These are phyloP conservation scores for Miltochrista miniata DNA, from an alignment of 2,888 invertebrate species.

Conservation along the genomic window DNA sequence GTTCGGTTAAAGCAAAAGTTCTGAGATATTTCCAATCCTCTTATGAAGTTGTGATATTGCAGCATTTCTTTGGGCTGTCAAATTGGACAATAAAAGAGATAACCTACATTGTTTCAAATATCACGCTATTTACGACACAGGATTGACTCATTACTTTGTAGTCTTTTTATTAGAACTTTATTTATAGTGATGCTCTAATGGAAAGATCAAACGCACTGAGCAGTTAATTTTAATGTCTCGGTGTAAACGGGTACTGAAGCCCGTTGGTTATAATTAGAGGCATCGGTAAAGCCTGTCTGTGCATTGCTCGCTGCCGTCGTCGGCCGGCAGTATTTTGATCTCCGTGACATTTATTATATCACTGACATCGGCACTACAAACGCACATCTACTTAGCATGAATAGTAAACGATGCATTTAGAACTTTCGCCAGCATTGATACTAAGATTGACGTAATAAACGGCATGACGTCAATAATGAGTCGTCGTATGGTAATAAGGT, in stretches of 20 bases:
- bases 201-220: constrained; percentile 80
- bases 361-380: constrained; percentile 46
- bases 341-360: constrained; percentile 74
- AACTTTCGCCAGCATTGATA: constrained; percentile 34
- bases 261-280: constrained; percentile 80
- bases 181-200: constrained; percentile 78
- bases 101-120: constrained; percentile 55
- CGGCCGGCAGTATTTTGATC: constrained; percentile 67
- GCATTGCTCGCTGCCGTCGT: constrained; percentile 43
- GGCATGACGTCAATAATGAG: constrained; percentile 16
- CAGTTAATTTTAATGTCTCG: constrained; percentile 82
- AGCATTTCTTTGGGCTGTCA: constrained; percentile 30
- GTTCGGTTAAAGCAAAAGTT: constrained; percentile 31
- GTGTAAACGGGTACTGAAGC: constrained; percentile 68
- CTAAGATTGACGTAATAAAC: constrained; percentile 22
- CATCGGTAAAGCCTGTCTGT: constrained; percentile 63
- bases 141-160: constrained; percentile 70
- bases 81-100: constrained; percentile 25
- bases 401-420: constrained; percentile 31
- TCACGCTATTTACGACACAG: constrained; percentile 43
- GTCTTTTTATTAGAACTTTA: constrained; percentile 69
- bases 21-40: constrained; percentile 37
- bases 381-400: constrained; percentile 28
- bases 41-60: constrained; percentile 36
- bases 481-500: constrained; percentile 20